Conservation (phyloP, 2,797 vertebrate species). For the Potorous gilbertii region DNA sequence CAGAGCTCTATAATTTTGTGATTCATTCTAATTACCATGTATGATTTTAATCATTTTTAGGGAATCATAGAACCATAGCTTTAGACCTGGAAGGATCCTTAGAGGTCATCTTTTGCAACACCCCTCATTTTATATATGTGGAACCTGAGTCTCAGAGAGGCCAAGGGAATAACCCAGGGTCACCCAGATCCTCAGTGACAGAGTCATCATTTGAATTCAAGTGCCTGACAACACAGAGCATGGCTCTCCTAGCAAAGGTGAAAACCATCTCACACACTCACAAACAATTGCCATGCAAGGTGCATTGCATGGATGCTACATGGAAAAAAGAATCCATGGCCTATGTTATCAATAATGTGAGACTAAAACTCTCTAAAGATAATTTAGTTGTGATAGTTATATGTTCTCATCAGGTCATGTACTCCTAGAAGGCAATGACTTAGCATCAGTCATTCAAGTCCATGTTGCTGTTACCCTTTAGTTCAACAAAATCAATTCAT, state of each 20-base stretch:
- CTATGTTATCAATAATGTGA: not conserved
- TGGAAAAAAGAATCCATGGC: not conserved
- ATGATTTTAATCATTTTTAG: not conserved
- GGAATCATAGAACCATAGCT: not conserved
- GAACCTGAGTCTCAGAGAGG: not conserved
- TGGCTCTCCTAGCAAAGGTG: not conserved
- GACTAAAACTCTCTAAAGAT: not conserved
- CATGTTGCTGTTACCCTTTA: not conserved
- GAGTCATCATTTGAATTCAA: not conserved
- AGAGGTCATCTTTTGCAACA: not conserved
- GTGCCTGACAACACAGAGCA: not conserved
- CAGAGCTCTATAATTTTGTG: not conserved
- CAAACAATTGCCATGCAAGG: not conserved
- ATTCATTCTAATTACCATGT: not conserved
- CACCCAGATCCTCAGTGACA: not conserved
- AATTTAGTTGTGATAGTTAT: not conserved
- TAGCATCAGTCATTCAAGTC: not conserved
- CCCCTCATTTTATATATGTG: not conserved
- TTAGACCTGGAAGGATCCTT: not conserved
- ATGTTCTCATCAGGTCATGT: not conserved
- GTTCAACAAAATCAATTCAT: conserved; percentile 30
- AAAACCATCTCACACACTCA: not conserved
- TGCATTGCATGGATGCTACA: not conserved
- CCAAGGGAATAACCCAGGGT: not conserved
- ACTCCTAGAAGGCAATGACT: not conserved